These are phyloP conservation scores for Myxocyprinus asiaticus DNA, from an alignment of 2,113 vertebrate genomes.

Conservation along the genomic window DNA sequence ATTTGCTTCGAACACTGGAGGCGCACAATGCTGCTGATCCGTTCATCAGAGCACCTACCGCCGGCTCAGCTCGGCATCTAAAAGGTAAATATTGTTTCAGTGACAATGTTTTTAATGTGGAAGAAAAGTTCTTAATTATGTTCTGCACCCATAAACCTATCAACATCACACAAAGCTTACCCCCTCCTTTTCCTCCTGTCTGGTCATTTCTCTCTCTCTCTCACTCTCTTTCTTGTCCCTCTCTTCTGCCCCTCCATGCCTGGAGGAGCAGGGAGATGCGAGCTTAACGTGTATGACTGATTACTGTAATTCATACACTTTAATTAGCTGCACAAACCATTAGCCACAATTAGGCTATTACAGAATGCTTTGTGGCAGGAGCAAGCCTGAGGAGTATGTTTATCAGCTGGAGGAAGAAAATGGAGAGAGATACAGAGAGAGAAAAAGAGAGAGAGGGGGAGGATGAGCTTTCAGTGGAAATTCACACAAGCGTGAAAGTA, in stretches of 20 bases:
- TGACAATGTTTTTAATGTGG: conserved; percentile 23
- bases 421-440: conserved; percentile 29
- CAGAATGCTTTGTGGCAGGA: conserved; percentile 88
- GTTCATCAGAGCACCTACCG: not conserved
- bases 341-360: conserved; percentile 99
- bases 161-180: conserved; percentile 14
- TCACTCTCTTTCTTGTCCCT: conserved; percentile 41
- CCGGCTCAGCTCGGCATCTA: conserved; percentile 5
- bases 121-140: conserved; percentile 50
- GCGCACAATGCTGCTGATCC: conserved; percentile 8
- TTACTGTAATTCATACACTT: conserved; percentile 99
- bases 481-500: conserved; percentile 45
- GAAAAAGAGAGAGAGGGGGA: conserved; percentile 31
- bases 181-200: not conserved
- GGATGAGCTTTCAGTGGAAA: conserved; percentile 44
- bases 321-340: conserved; percentile 99
- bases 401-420: conserved; percentile 58
- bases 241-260: conserved; percentile 65
- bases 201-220: conserved; percentile 12
- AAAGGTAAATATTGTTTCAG: conserved; percentile 56
- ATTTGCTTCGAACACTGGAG: not conserved
- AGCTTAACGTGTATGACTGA: conserved; percentile 91
- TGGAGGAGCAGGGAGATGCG: conserved; percentile 66
- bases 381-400: conserved; percentile 68
- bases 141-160: not conserved